A percentile compares a stretch with the other conserved stretches of the same genome.
These are phyloP conservation scores for Taenioides sp. DNA, from an alignment of 2,797 vertebrate genomes.

Conservation along the genomic window DNA sequence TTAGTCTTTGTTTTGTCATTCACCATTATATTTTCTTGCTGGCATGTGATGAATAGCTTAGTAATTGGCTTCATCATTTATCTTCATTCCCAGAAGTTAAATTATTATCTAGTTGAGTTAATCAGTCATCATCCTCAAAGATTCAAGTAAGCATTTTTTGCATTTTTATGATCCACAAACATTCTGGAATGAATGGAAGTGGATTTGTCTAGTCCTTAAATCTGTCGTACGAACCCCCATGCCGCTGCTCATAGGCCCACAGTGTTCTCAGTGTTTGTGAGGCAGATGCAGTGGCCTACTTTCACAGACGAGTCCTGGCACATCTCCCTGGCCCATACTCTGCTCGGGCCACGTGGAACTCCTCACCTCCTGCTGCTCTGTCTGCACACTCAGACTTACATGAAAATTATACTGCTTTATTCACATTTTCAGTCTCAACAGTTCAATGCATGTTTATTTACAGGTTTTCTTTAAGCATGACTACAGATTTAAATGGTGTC, in stretches of 20 bases:
- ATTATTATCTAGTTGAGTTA: background rate
- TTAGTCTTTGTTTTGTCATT: background rate
- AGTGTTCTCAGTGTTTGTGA: constrained; percentile 34
- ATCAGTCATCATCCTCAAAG: background rate
- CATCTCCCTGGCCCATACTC: constrained; percentile 50
- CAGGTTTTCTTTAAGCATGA: constrained; percentile 10
- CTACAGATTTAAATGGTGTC: constrained; percentile 1
- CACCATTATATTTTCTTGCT: background rate
- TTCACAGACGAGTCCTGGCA: constrained; percentile 57
- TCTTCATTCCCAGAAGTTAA: background rate
- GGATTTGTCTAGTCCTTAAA: too few relatives aligned
- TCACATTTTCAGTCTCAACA: background rate
- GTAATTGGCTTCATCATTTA: background rate
- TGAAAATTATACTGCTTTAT: background rate
- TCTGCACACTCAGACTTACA: background rate
- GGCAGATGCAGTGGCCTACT: constrained; percentile 70
- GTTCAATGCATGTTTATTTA: background rate
- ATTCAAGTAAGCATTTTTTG: background rate
- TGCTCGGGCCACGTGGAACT: constrained; percentile 55
- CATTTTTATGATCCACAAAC: background rate
- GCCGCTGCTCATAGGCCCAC: background rate
- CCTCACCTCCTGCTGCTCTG: constrained; percentile 5
- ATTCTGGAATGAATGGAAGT: too few relatives aligned
- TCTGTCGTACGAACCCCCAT: too few relatives aligned
- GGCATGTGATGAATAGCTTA: background rate